Percentiles rank a stretch among this genome's conserved stretches.
These are phyloP conservation scores for Phallusia fumigata DNA, from an alignment of 23 tunicate genomes.

Conservation along the genomic window DNA sequence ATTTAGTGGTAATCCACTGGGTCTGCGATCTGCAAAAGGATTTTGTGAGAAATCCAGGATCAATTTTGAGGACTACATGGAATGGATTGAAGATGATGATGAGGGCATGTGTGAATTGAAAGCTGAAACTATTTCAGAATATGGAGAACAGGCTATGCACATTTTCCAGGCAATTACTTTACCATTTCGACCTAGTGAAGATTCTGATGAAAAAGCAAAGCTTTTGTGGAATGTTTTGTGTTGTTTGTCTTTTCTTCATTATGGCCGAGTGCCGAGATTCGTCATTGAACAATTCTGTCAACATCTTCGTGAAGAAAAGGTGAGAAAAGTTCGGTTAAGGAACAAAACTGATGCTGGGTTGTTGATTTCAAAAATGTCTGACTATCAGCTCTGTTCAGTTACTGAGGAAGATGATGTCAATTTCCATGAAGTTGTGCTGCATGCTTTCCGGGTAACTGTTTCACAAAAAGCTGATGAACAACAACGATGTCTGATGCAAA, in stretches of 20 bases:
- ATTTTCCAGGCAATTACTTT: conserved; percentile 52
- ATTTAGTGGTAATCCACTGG: conserved; percentile 50
- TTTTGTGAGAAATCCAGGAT: conserved; percentile 30
- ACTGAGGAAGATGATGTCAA: conserved; percentile 3
- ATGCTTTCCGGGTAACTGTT: conserved; percentile 33
- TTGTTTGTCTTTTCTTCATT: conserved; percentile 49
- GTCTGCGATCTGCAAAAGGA: conserved; percentile 40
- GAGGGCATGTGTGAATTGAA: conserved; percentile 3
- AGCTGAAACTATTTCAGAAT: conserved; percentile 3
- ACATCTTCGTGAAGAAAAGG: conserved; percentile 20
- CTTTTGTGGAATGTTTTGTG: conserved; percentile 44
- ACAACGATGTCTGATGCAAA: conserved; percentile 8
- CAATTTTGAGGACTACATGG: conserved; percentile 31
- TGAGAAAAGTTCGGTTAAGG: neutral
- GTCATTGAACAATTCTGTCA: conserved; percentile 37
- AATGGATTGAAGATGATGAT: conserved; percentile 27
- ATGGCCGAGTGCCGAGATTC: conserved; percentile 43
- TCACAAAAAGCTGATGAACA: neutral
- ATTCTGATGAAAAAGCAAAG: conserved; percentile 3
- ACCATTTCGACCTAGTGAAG: conserved; percentile 35
- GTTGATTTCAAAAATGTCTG: conserved; percentile 26
- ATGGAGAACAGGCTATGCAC: conserved; percentile 38
- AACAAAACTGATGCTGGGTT: conserved; percentile 34
- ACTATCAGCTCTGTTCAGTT: conserved; percentile 30
- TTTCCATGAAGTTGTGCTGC: conserved; percentile 54